Conservation (phyloP, 2,888 invertebrate genomes). For the Lacanobia oleracea region DNA sequence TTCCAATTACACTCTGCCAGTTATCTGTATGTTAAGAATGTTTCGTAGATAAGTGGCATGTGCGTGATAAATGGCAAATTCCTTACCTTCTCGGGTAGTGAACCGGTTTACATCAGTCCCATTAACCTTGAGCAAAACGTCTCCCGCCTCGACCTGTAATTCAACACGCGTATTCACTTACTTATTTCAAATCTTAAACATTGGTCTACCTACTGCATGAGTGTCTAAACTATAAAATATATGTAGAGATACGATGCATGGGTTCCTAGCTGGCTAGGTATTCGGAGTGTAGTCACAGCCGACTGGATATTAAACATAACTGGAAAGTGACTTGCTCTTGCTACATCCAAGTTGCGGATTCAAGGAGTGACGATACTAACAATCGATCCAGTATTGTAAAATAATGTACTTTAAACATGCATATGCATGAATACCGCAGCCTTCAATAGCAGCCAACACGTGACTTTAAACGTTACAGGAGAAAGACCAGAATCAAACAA, state of each 20-base stretch:
- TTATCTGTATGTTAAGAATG: conserved; percentile 71
- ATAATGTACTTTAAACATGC: conserved; percentile 56
- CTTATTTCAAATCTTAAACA: conserved; percentile 68
- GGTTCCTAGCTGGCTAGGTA: conserved; percentile 9
- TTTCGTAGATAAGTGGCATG: conserved; percentile 77
- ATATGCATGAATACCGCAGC: conserved; percentile 39
- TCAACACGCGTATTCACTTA: conserved; percentile 74
- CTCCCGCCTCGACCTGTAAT: conserved; percentile 97
- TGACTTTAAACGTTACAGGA: conserved; percentile 41
- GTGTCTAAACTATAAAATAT: conserved; percentile 8
- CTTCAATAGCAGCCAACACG: conserved; percentile 44
- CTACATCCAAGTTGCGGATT: conserved; percentile 37
- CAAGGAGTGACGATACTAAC: conserved; percentile 45
- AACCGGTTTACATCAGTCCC: conserved; percentile 97
- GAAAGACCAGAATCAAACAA: conserved; percentile 42
- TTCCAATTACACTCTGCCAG: conserved; percentile 67
- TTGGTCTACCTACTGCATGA: conserved; percentile 21
- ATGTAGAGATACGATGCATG: conserved; percentile 14
- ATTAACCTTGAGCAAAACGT: conserved; percentile 98
- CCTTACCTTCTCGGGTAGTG: conserved; percentile 97
- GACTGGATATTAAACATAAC: conserved; percentile 38
- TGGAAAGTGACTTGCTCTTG: conserved; percentile 33
- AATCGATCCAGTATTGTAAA: conserved; percentile 51
- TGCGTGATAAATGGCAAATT: conserved; percentile 84
- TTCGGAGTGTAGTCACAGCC: conserved; percentile 26